phyloP scores from a whole-genome alignment of 1,140 invertebrate species.

The Drosophila ficusphila region DNA sequence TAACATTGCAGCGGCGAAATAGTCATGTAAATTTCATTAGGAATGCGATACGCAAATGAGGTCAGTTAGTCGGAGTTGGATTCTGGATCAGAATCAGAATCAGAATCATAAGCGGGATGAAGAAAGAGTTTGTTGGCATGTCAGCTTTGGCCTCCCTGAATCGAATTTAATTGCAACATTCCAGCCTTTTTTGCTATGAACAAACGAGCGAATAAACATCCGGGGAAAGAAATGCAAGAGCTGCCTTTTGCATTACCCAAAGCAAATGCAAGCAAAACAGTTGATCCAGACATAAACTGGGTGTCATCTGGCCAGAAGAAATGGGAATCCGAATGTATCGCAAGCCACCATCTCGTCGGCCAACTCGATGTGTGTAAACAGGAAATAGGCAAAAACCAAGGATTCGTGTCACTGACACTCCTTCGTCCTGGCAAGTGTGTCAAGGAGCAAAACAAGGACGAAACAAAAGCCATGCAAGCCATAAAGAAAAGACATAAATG shows the following conservation, averaged over 20 bases:
- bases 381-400: conserved; percentile 45
- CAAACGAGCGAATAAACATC: conserved; percentile 48
- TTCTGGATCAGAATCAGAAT: background rate
- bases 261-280: conserved; percentile 8
- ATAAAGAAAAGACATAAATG: conserved; percentile 17
- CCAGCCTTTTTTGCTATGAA: conserved; percentile 16
- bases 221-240: conserved; percentile 15
- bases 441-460: conserved; percentile 20
- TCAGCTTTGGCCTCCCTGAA: conserved; percentile 14
- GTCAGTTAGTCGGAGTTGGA: conserved; percentile 28
- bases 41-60: conserved; percentile 45
- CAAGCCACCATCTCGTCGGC: background rate
- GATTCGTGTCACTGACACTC: conserved; percentile 8
- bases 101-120: background rate
- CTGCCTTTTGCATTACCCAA: conserved; percentile 1
- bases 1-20: conserved; percentile 43
- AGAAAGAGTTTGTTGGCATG: conserved; percentile 12
- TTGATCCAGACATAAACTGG: conserved; percentile 42
- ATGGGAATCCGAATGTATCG: conserved; percentile 19
- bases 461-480: conserved; percentile 5
- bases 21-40: conserved; percentile 55
- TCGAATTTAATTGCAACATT: conserved; percentile 48
- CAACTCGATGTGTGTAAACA: conserved; percentile 27
- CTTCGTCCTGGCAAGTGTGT: background rate
- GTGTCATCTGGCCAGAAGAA: conserved; percentile 42